Conservation (phyloP, 2,113 vertebrate species). For the Ceuthmochares aereus region DNA sequence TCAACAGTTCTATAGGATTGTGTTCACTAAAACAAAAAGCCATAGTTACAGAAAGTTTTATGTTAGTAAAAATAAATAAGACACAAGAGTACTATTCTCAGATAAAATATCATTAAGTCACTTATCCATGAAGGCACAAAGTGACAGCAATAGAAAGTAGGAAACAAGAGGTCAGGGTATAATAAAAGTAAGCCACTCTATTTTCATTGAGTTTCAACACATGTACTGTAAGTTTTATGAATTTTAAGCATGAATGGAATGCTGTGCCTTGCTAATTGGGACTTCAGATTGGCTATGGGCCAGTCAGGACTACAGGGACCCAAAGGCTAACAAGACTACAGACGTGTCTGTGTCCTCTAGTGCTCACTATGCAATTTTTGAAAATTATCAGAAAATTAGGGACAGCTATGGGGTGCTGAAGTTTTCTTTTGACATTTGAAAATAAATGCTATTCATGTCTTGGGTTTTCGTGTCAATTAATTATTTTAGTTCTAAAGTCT, state of each 20-base stretch:
- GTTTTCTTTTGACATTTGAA: background rate
- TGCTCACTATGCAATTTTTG: background rate
- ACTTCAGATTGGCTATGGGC: conserved; percentile 28
- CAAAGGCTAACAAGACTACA: conserved; percentile 28
- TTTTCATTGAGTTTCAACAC: conserved; percentile 40
- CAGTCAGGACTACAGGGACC: conserved; percentile 37
- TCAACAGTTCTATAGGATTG: background rate
- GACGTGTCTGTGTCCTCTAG: conserved; percentile 16
- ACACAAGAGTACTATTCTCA: conserved; percentile 41
- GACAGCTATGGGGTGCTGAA: background rate
- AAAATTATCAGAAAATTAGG: conserved; percentile 16
- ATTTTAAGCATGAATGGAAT: conserved; percentile 67
- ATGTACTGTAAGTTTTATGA: conserved; percentile 42
- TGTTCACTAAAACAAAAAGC: background rate
- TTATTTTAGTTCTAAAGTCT: background rate
- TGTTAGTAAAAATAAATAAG: conserved; percentile 18
- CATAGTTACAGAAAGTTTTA: conserved; percentile 2
- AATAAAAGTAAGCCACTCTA: conserved; percentile 38
- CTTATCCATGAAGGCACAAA: conserved; percentile 5
- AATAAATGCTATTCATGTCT: background rate
- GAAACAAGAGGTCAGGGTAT: conserved; percentile 35
- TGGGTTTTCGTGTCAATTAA: background rate
- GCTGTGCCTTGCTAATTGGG: conserved; percentile 52
- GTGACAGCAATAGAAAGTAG: conserved; percentile 17
- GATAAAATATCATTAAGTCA: conserved; percentile 35